Conservation (phyloP, 2,797 vertebrate genomes). For the Pristis pectinata region DNA sequence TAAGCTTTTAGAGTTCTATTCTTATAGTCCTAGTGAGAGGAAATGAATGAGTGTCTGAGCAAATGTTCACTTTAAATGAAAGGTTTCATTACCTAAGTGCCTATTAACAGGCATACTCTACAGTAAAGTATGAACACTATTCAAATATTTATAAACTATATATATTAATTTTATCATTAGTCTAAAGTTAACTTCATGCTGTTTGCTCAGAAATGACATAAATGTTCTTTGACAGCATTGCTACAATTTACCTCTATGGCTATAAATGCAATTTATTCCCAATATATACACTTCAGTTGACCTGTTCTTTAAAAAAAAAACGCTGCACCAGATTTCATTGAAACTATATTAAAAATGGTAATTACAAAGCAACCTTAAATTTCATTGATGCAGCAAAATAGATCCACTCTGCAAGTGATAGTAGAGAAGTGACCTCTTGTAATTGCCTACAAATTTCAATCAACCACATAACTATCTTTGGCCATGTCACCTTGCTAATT, state of each 20-base stretch:
- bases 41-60: not conserved
- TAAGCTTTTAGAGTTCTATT: not conserved
- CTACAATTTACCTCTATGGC: not conserved
- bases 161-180: not conserved
- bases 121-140: not conserved
- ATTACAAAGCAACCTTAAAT: not conserved
- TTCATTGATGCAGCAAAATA: not conserved
- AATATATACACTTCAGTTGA: not conserved
- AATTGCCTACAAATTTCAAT: not conserved
- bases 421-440: not conserved
- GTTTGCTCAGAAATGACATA: not conserved
- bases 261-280: not conserved
- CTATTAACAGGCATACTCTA: not conserved
- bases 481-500: not conserved
- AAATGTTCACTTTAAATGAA: constrained; percentile 4
- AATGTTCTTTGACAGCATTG: not conserved
- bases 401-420: not conserved
- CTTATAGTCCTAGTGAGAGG: not conserved
- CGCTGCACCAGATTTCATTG: too few species aligned
- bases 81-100: not conserved
- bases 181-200: not conserved
- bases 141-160: constrained; percentile 16
- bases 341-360: not conserved
- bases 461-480: not conserved
- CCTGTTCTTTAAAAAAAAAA: not conserved